Percentiles rank a stretch among this genome's conserved stretches.
These are phyloP conservation scores for Mantis religiosa DNA, from an alignment of 2,888 invertebrate species.

Conservation along the genomic window DNA sequence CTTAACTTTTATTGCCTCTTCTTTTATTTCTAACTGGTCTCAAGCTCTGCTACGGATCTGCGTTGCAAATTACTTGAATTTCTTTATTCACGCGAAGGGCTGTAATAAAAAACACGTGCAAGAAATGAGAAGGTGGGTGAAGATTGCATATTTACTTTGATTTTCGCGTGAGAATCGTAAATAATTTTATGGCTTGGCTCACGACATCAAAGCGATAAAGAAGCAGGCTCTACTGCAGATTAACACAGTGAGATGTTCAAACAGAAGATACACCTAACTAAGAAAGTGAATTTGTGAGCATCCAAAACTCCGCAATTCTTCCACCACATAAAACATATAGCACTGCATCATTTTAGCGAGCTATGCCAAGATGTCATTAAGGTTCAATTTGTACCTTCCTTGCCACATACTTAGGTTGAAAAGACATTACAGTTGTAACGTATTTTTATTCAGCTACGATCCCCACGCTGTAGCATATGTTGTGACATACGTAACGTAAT, in stretches of 20 bases:
- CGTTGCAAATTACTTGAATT: not conserved
- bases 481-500: no score
- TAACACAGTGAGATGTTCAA: not conserved
- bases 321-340: no score
- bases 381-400: no score
- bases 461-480: no score
- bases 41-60: not conserved
- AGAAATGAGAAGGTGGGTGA: not conserved
- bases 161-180: not conserved
- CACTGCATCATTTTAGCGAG: no score
- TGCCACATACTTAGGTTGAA: no score
- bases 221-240: not conserved
- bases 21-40: not conserved
- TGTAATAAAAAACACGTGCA: not conserved
- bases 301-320: no score
- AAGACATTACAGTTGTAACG: no score
- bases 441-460: no score
- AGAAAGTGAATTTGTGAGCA: no score
- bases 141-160: not conserved
- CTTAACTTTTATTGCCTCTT: slow-evolving; percentile 1
- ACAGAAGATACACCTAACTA: not conserved
- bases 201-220: not conserved
- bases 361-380: no score
- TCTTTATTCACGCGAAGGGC: not conserved
- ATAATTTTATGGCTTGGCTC: not conserved